phyloP scores from a whole-genome alignment of 2,888 invertebrate genomes.

The Pseudeuparius sepicola region DNA sequence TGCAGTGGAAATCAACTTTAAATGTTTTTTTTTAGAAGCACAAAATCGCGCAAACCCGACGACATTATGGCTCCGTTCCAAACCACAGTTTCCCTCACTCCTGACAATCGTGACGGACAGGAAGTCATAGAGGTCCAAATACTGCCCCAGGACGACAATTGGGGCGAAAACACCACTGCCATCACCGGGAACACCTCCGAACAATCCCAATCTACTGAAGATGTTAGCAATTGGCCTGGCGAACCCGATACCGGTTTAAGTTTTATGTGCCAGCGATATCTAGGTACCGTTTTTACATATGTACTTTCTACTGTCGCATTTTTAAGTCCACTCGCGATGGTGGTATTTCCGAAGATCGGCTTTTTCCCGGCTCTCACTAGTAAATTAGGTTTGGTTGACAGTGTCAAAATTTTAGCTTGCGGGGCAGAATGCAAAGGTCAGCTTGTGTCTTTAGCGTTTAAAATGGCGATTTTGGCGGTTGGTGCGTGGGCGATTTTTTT shows the following conservation, averaged over 20 bases:
- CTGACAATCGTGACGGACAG: slow-evolving; percentile 71
- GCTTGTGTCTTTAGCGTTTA: slow-evolving; percentile 82
- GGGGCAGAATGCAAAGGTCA: slow-evolving; percentile 92
- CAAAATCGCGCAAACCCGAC: slow-evolving; percentile 42
- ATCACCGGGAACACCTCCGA: slow-evolving; percentile 95
- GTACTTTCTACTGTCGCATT: slow-evolving; percentile 76
- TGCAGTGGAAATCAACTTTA: too few relatives aligned
- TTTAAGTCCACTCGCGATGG: slow-evolving; percentile 90
- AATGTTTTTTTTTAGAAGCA: too few relatives aligned
- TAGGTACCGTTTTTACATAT: slow-evolving; percentile 71
- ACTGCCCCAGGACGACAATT: slow-evolving; percentile 92
- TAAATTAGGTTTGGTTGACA: slow-evolving; percentile 58
- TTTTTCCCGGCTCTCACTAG: slow-evolving; percentile 67
- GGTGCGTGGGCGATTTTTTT: slow-evolving; percentile 92
- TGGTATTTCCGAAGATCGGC: slow-evolving; percentile 83
- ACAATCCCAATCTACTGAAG: slow-evolving; percentile 88
- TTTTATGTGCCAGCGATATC: slow-evolving; percentile 70
- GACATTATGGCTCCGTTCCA: slow-evolving; percentile 78
- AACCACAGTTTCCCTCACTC: slow-evolving; percentile 72
- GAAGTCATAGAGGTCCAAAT: slow-evolving; percentile 96
- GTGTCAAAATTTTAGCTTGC: slow-evolving; percentile 66
- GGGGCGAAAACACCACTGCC: slow-evolving; percentile 98
- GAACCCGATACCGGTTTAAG: slow-evolving; percentile 65
- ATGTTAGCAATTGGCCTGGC: slow-evolving; percentile 70
- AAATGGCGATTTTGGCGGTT: slow-evolving; percentile 76